These are phyloP conservation scores for Boloria selene DNA, from an alignment of 2,888 invertebrate genomes.

Conservation along the genomic window DNA sequence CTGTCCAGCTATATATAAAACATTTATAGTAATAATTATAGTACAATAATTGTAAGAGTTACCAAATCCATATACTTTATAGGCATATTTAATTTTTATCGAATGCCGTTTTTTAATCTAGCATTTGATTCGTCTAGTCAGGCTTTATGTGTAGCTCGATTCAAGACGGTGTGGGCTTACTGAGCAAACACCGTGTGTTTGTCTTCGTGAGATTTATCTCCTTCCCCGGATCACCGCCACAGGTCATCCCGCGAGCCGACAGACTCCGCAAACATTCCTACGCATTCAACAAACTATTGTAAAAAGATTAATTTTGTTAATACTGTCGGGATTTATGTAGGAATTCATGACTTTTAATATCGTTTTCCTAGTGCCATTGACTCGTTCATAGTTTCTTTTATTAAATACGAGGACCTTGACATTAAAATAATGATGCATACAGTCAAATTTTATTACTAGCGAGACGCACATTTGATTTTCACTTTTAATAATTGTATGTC, in stretches of 20 bases:
- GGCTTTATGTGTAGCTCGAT: constrained; percentile 16
- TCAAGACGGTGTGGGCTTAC: constrained; percentile 27
- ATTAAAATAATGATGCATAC: too few species aligned
- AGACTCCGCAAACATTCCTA: constrained; percentile 48
- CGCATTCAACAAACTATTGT: constrained; percentile 10
- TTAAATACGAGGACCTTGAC: too few species aligned
- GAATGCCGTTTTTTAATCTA: background rate
- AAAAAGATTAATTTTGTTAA: constrained; percentile 10
- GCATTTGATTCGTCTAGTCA: background rate
- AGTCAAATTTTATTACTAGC: too few species aligned
- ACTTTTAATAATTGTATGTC: too few species aligned
- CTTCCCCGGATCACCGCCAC: constrained; percentile 59
- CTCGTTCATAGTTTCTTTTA: constrained; percentile 8
- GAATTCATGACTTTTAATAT: constrained; percentile 17
- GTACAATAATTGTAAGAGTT: too few species aligned
- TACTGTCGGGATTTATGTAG: background rate
- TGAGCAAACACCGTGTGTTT: constrained; percentile 59
- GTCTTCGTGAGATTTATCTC: constrained; percentile 74
- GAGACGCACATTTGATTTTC: too few species aligned
- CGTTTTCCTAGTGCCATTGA: constrained; percentile 12
- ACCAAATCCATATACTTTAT: too few species aligned
- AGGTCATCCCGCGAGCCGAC: constrained; percentile 45
- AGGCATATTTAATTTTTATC: too few species aligned
- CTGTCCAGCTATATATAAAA: too few species aligned
- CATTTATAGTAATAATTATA: too few species aligned